Evolutionary conservation across 2,797 vertebrate genomes (phyloP).

Genomic region (Rhynchonycteris naso): DNA sequence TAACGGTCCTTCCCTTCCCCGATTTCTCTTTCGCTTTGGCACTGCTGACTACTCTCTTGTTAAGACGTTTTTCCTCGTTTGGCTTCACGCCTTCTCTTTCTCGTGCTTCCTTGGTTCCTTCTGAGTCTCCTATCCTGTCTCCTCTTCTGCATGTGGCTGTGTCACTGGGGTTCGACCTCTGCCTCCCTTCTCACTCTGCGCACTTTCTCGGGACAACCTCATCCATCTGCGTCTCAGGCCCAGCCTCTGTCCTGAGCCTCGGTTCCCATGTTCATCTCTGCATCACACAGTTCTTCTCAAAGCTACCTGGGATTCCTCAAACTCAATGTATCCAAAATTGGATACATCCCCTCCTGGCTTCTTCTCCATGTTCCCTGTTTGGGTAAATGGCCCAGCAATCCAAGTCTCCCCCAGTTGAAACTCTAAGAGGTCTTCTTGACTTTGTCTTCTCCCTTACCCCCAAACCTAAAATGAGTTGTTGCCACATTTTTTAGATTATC

Average conservation of each 20-base stretch:
- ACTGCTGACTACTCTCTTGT: not conserved
- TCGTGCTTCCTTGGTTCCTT: not conserved
- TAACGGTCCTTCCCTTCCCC: not conserved
- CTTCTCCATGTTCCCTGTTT: not conserved
- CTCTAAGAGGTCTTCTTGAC: not conserved
- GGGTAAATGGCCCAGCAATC: not conserved
- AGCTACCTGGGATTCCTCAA: not conserved
- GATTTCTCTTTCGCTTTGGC: not conserved
- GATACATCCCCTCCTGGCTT: not conserved
- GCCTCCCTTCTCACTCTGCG: not conserved
- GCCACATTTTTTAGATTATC: not conserved
- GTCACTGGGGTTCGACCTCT: not conserved
- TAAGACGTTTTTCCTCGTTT: not conserved
- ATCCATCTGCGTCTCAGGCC: not conserved
- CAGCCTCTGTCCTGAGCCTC: not conserved
- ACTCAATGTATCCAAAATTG: not conserved
- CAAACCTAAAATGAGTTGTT: not conserved
- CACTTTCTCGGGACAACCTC: not conserved
- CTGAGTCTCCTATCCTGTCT: too few species aligned
- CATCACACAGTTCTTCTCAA: not conserved
- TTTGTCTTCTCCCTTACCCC: not conserved
- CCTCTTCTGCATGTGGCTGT: not conserved
- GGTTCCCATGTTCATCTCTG: not conserved
- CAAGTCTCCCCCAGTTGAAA: not conserved
- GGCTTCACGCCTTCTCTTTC: not conserved